Conservation (phyloP, 2,113 vertebrate genomes). For the Telmatochromis sp. region DNA sequence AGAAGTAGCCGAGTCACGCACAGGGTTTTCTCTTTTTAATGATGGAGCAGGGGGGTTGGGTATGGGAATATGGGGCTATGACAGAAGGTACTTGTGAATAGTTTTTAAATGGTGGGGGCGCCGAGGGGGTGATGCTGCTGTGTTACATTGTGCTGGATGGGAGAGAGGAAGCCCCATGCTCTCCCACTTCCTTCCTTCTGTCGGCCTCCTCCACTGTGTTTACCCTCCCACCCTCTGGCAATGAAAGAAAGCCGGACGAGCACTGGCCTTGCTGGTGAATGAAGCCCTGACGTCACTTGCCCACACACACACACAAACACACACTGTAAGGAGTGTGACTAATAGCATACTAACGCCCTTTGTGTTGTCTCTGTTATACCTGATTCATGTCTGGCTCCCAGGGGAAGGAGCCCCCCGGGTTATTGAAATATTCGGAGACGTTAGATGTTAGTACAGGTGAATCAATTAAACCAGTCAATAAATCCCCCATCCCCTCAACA, state of each 20-base stretch:
- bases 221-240: neutral
- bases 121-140: neutral
- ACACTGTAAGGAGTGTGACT: slow-evolving; percentile 47
- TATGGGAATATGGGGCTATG: neutral
- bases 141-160: neutral
- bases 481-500: neutral
- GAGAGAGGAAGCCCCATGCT: slow-evolving; percentile 20
- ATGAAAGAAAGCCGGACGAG: slow-evolving; percentile 22
- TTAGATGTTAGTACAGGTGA: slow-evolving; percentile 51
- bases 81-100: slow-evolving; percentile 22
- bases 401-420: slow-evolving; percentile 20
- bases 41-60: neutral
- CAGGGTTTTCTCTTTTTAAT: slow-evolving; percentile 37
- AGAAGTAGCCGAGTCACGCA: slow-evolving; percentile 11
- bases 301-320: slow-evolving; percentile 8
- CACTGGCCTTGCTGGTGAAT: slow-evolving; percentile 55
- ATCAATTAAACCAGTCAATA: slow-evolving; percentile 55
- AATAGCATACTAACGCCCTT: slow-evolving; percentile 51
- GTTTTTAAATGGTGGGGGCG: neutral
- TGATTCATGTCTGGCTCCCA: slow-evolving; percentile 59
- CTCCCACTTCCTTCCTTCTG: slow-evolving; percentile 8
- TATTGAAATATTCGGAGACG: slow-evolving; percentile 50
- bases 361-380: slow-evolving; percentile 53
- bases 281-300: slow-evolving; percentile 49
- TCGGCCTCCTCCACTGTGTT: neutral